Evolutionary conservation across 2,113 vertebrate genomes (phyloP).

Genomic region (Siniperca chuatsi): DNA sequence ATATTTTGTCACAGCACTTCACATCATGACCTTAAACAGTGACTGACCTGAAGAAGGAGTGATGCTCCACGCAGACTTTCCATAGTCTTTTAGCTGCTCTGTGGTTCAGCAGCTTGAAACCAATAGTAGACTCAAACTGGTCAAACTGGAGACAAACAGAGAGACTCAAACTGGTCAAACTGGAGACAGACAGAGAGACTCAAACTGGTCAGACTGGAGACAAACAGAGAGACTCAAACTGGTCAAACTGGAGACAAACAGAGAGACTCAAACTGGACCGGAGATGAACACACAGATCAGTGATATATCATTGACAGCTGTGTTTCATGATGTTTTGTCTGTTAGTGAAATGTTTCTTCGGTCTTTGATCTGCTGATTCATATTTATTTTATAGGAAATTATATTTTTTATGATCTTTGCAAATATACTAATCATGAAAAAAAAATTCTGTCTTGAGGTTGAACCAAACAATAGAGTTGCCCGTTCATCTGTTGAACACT

Average conservation of each 20-base stretch:
- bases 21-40: background rate
- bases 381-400: too few relatives aligned
- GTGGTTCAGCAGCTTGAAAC: conserved; percentile 97
- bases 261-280: too few relatives aligned
- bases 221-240: too few relatives aligned
- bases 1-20: background rate
- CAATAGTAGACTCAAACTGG: conserved; percentile 98
- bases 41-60: conserved; percentile 99
- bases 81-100: conserved; percentile 96
- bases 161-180: background rate
- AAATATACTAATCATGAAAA: background rate
- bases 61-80: conserved; percentile 99
- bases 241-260: too few relatives aligned
- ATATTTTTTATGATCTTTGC: too few relatives aligned
- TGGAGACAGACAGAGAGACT: background rate
- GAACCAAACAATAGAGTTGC: too few relatives aligned
- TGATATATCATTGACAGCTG: background rate
- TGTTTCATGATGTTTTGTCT: background rate
- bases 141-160: conserved; percentile 89
- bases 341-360: background rate
- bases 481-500: too few relatives aligned
- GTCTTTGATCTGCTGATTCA: background rate
- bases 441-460: too few relatives aligned
- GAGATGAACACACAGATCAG: background rate
- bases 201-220: too few relatives aligned